phyloP scores from a whole-genome alignment of 2,888 invertebrate genomes.

The Nomada goodeniana region DNA sequence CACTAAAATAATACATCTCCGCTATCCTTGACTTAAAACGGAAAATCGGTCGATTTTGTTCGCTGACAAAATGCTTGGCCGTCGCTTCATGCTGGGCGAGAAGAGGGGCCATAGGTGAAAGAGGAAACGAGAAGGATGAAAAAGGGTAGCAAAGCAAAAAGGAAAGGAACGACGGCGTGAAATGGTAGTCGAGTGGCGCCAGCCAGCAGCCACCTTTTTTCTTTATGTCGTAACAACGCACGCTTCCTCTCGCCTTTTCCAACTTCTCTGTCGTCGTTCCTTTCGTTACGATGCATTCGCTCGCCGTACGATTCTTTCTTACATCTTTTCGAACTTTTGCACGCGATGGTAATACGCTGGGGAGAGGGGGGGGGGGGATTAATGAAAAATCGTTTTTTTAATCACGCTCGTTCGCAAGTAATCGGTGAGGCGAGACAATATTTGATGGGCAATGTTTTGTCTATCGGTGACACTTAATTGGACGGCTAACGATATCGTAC shows the following conservation, averaged over 20 bases:
- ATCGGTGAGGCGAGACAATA: not conserved
- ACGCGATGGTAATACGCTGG: not conserved
- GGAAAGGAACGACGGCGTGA: slow-evolving; percentile 28
- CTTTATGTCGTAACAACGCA: slow-evolving; percentile 35
- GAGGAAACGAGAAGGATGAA: not conserved
- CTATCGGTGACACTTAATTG: slow-evolving; percentile 40
- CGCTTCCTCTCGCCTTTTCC: slow-evolving; percentile 40
- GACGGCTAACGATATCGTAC: slow-evolving; percentile 10
- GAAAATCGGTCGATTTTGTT: not conserved
- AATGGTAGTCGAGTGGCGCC: slow-evolving; percentile 52
- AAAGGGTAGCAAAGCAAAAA: not conserved
- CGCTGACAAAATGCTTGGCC: not conserved
- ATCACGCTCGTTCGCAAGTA: too few species aligned
- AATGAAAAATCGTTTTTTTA: not conserved
- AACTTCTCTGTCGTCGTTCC: slow-evolving; percentile 8
- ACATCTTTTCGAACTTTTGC: not conserved
- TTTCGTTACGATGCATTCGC: not conserved
- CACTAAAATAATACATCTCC: too few species aligned
- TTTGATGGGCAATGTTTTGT: not conserved
- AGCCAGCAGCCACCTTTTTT: slow-evolving; percentile 34
- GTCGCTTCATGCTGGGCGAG: not conserved
- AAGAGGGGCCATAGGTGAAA: not conserved
- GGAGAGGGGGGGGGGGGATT: not conserved
- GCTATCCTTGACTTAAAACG: too few species aligned
- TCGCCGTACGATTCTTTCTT: not conserved